Percentiles rank a stretch among this genome's conserved stretches.
phyloP scores from a whole-genome alignment of 2,888 invertebrate genomes.

The Drosophila heteroneura region DNA sequence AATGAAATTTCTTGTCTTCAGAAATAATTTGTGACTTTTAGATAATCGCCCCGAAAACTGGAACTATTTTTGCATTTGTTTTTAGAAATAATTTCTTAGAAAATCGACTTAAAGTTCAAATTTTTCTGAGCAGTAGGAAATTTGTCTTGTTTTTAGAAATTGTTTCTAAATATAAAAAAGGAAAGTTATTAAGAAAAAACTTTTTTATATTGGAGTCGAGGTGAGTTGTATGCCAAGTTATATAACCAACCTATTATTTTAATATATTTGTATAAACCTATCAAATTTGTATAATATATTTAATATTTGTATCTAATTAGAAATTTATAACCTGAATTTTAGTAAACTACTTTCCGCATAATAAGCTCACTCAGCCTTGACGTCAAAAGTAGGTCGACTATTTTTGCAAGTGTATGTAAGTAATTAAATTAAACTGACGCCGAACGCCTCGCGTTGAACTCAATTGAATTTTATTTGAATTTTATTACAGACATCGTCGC shows the following conservation, averaged over 20 bases:
- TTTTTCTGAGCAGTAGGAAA: too few relatives aligned
- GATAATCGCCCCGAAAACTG: neutral
- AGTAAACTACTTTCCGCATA: neutral
- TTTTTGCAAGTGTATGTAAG: slow-evolving; percentile 49
- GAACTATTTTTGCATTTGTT: too few relatives aligned
- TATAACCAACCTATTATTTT: neutral
- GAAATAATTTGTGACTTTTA: neutral
- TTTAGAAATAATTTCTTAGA: neutral
- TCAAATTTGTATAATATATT: neutral
- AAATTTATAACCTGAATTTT: neutral
- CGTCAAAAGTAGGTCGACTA: neutral
- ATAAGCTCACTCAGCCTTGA: neutral
- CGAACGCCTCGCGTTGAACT: slow-evolving; percentile 68
- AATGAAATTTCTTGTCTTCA: too few relatives aligned
- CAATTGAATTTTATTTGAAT: slow-evolving; percentile 80
- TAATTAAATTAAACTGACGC: slow-evolving; percentile 77
- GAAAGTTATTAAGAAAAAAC: neutral
- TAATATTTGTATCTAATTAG: neutral
- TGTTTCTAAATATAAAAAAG: neutral
- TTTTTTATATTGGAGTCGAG: neutral
- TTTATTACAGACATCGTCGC: slow-evolving; percentile 68
- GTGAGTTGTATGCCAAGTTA: neutral
- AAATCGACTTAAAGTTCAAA: neutral
- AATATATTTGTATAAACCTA: neutral
- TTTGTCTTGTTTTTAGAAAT: too few relatives aligned